Conservation (phyloP, 1,140 invertebrate species). For the Marisa cornuarietis region DNA sequence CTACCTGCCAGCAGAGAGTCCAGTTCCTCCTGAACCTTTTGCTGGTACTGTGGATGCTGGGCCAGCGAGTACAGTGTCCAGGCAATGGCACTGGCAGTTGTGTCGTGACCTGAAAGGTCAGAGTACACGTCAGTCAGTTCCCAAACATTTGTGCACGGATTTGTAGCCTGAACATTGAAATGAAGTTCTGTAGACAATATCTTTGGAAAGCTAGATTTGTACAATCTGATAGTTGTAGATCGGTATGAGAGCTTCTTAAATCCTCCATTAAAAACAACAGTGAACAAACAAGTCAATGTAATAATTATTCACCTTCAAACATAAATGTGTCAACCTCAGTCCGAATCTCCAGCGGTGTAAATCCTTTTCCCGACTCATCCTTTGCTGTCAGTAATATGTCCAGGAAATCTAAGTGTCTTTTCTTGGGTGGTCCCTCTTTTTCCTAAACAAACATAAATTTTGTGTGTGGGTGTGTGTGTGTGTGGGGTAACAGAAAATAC, state of each 20-base stretch:
- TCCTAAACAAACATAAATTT: neutral
- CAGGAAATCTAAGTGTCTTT: conserved; percentile 40
- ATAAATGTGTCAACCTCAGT: conserved; percentile 54
- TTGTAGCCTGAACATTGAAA: too few relatives aligned
- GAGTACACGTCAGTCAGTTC: conserved; percentile 38
- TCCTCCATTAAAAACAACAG: too few relatives aligned
- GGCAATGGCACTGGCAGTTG: conserved; percentile 65
- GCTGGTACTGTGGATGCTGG: conserved; percentile 78
- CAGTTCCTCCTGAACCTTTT: conserved; percentile 81
- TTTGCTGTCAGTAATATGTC: conserved; percentile 50
- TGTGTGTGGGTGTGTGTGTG: too few relatives aligned
- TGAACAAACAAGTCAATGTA: too few relatives aligned
- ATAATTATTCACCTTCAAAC: conserved; percentile 39
- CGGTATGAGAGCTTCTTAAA: too few relatives aligned
- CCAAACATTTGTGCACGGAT: too few relatives aligned
- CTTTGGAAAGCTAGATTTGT: too few relatives aligned
- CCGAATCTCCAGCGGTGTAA: conserved; percentile 46
- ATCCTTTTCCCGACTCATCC: conserved; percentile 44
- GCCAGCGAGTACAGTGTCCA: conserved; percentile 85
- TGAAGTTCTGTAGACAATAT: too few relatives aligned
- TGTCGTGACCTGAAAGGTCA: conserved; percentile 31
- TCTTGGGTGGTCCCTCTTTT: conserved; percentile 12
- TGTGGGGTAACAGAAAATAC: too few relatives aligned
- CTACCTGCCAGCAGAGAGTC: conserved; percentile 75
- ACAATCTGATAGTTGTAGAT: too few relatives aligned